phyloP scores from a whole-genome alignment of 1,140 invertebrate species.

The Drosophila sucinea region DNA sequence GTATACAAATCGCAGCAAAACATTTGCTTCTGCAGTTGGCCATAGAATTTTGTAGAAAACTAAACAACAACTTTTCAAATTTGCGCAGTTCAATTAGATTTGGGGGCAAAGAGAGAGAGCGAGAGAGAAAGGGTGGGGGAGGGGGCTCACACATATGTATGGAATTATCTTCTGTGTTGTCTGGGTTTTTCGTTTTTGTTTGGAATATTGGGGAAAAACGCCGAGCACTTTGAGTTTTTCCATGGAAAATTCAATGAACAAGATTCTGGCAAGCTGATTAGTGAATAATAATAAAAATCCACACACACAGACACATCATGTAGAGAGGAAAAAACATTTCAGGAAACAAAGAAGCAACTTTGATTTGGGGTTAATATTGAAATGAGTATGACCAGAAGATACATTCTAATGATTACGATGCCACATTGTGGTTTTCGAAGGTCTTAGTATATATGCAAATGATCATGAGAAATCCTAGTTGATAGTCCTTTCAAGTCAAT shows the following conservation, averaged over 20 bases:
- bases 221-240: constrained; percentile 1
- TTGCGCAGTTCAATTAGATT: constrained; percentile 27
- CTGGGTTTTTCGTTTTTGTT: not conserved
- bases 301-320: not conserved
- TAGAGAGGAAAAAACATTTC: not conserved
- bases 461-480: too few relatives aligned
- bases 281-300: constrained; percentile 15
- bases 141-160: not conserved
- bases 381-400: not conserved
- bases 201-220: constrained; percentile 19
- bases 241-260: constrained; percentile 9
- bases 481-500: too few relatives aligned
- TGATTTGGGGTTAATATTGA: constrained; percentile 10
- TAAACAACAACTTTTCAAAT: constrained; percentile 21
- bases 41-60: constrained; percentile 21
- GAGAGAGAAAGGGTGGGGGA: too few relatives aligned
- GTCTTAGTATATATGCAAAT: too few relatives aligned
- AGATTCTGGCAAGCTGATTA: constrained; percentile 19
- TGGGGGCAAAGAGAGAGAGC: not conserved
- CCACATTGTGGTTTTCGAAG: too few relatives aligned
- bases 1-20: not conserved
- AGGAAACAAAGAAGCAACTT: constrained; percentile 12
- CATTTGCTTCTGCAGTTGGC: constrained; percentile 3
- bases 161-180: constrained; percentile 1
- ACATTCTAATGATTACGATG: too few relatives aligned